phyloP scores from a whole-genome alignment of 2,888 invertebrate genomes.

The Campaea margaritaria region DNA sequence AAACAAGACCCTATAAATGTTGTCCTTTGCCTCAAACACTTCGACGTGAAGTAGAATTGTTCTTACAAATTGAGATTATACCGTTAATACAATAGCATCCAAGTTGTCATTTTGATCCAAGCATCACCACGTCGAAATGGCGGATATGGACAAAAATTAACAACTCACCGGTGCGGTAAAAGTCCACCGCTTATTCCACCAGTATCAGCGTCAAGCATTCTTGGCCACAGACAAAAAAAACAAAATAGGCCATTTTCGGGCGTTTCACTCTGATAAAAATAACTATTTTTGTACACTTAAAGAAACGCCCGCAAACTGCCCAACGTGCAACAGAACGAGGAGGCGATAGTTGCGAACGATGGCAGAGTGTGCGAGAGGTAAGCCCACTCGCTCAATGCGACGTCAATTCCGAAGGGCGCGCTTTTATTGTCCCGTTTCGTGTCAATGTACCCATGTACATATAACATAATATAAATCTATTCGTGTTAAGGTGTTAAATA shows the following conservation, averaged over 20 bases:
- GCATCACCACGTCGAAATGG: not conserved
- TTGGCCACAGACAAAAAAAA: not conserved
- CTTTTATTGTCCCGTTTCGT: slow-evolving; percentile 71
- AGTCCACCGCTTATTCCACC: not conserved
- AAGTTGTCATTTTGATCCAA: not conserved
- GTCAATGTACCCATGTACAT: slow-evolving; percentile 60
- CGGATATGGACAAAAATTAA: not conserved
- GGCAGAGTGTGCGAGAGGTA: slow-evolving; percentile 53
- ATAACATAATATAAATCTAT: slow-evolving; percentile 66
- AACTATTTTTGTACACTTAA: slow-evolving; percentile 66
- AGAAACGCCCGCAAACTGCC: slow-evolving; percentile 53
- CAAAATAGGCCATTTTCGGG: slow-evolving; percentile 51
- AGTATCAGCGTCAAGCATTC: not conserved
- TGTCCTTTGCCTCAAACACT: not conserved
- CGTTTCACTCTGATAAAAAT: slow-evolving; percentile 53
- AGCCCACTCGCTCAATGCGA: slow-evolving; percentile 63
- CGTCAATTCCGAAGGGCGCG: slow-evolving; percentile 79
- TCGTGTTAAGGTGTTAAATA: slow-evolving; percentile 80
- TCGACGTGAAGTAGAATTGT: too few relatives aligned
- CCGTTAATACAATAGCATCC: not conserved
- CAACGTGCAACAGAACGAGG: slow-evolving; percentile 28
- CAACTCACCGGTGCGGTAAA: too few relatives aligned
- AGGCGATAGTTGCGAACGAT: slow-evolving; percentile 4
- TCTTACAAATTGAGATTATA: not conserved
- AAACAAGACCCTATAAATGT: not conserved